Evolutionary conservation across 2,888 invertebrate genomes (phyloP), one percentile per base, ranked within the genome.

Genomic region (Drosophila seclusa): DNA sequence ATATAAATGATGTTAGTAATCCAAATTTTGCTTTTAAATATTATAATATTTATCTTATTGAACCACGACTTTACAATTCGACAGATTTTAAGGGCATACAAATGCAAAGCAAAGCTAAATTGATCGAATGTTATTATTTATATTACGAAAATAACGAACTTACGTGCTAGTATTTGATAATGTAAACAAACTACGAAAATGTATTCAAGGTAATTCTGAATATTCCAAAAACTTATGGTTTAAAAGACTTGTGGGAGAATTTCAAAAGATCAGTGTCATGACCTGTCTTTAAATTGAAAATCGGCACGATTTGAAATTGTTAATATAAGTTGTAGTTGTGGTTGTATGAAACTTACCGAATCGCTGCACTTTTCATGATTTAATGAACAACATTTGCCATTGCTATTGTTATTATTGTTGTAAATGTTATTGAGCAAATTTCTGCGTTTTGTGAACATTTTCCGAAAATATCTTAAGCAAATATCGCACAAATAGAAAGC

Each of bases 361-460:
- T 88, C 86, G 57, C 61, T 79, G 69, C 88, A 86, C 40, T 86
- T 80, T 64, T 73, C 78, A 64, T 83, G 80, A 70, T 80, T 80
- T 29, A 84, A 66, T 31, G 69, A 49, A 64, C 85, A 73, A 59
- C 80, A 83, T 62, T 87, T 84, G 59, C 24, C 66, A 60, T 73
- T 78, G 72, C 68, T 76, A 53, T 81, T 87, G 55, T 81, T 82
- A 52, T 84, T 82, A n/a, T 71, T 73, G 24, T 64, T 75, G 32
- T 65, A 68, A n/a, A 64, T 78, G 34, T 74, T 68, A 40, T 49
- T 75, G 68, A 90, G 78, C 50, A 91, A 77, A 86, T 88, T 79
- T 55, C 83, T 80, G 82, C 92, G 89, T 82, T 90, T 91, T 38
- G 90, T 82, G 83, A 89, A 91, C 91, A 91, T 91, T 89, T 71